Conservation (phyloP, 2,888 invertebrate species). For the Myathropa florea region DNA sequence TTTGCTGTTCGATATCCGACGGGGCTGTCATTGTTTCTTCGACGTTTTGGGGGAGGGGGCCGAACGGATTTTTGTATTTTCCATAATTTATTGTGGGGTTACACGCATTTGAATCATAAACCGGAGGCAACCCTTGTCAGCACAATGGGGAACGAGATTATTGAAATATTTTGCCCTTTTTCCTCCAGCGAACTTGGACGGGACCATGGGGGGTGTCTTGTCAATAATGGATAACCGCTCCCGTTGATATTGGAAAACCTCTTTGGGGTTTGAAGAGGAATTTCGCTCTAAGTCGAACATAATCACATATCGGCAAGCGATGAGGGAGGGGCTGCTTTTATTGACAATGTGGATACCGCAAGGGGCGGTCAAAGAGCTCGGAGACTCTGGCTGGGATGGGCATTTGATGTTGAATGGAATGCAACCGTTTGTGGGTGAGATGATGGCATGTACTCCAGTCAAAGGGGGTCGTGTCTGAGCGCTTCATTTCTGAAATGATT, state of each 20-base stretch:
- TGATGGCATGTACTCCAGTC: background rate
- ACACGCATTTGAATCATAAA: constrained; percentile 59
- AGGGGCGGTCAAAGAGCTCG: background rate
- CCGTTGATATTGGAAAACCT: background rate
- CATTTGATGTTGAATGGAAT: background rate
- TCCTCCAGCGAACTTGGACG: too few relatives aligned
- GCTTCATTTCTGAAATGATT: too few relatives aligned
- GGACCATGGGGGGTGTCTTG: background rate
- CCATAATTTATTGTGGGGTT: constrained; percentile 53
- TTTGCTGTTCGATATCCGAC: constrained; percentile 42
- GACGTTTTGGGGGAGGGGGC: background rate
- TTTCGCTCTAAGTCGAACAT: background rate
- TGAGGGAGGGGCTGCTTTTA: background rate
- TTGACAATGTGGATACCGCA: background rate
- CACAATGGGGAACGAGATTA: constrained; percentile 31
- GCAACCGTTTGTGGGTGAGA: background rate
- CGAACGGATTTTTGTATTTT: constrained; percentile 56
- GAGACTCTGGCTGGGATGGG: background rate
- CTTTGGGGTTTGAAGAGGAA: background rate
- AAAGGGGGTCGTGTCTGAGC: background rate
- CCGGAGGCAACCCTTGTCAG: constrained; percentile 8
- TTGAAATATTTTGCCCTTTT: constrained; percentile 32
- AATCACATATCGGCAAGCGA: background rate
- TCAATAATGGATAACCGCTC: constrained; percentile 14
- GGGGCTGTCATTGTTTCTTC: constrained; percentile 21